phyloP scores from a whole-genome alignment of 2,797 vertebrate genomes.

The Oryzias dopingdopingensis region DNA sequence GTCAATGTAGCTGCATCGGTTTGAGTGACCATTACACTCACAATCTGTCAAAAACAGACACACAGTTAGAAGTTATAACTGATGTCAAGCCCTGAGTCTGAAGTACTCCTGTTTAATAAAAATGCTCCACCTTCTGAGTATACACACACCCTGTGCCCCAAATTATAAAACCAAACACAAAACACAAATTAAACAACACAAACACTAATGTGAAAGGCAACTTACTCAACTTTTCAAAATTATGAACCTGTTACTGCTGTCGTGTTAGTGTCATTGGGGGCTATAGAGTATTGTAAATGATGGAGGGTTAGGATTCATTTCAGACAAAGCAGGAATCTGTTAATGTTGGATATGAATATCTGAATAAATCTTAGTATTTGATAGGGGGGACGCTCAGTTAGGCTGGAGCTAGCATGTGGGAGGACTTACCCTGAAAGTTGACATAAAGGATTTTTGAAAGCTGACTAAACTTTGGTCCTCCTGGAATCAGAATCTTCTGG shows the following conservation, averaged over 20 bases:
- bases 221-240: too few relatives aligned
- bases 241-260: too few relatives aligned
- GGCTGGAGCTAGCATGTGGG: too few relatives aligned
- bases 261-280: too few relatives aligned
- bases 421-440: conserved; percentile 74
- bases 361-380: background rate
- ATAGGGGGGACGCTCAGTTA: background rate
- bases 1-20: conserved; percentile 98
- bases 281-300: background rate
- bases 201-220: conserved; percentile 3
- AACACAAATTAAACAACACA: background rate
- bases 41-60: conserved; percentile 83
- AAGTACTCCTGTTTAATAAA: too few relatives aligned
- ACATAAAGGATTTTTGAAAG: conserved; percentile 74
- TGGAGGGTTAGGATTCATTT: background rate
- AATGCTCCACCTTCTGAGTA: too few relatives aligned
- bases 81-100: background rate
- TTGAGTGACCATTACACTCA: conserved; percentile 96
- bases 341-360: too few relatives aligned
- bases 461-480: conserved; percentile 69
- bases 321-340: too few relatives aligned
- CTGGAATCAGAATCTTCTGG: conserved; percentile 75
- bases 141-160: background rate
- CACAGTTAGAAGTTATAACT: conserved; percentile 14
- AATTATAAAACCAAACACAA: background rate